Percentiles rank a stretch among this genome's conserved stretches.
Conservation (phyloP, 2,888 invertebrate genomes). For the Netelia melanura region DNA sequence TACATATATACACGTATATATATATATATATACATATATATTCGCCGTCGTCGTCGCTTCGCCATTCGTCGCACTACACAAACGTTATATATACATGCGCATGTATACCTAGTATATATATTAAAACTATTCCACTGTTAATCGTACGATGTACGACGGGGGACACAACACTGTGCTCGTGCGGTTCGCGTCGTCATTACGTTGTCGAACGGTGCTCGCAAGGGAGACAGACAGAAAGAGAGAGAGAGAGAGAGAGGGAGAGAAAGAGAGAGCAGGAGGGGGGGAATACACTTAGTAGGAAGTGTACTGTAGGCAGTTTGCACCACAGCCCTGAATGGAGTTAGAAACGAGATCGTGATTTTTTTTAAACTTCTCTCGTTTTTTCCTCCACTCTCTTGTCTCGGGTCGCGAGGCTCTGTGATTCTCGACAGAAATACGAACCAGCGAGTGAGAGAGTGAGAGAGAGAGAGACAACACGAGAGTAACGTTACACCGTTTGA, state of each 20-base stretch:
- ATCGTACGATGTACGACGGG: constrained; percentile 51
- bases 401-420: neutral
- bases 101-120: constrained; percentile 20
- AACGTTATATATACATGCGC: constrained; percentile 27
- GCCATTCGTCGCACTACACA: neutral
- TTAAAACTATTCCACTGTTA: constrained; percentile 61
- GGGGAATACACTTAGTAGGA: neutral
- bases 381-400: constrained; percentile 4
- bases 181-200: constrained; percentile 63
- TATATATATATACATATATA: neutral
- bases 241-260: constrained; percentile 10
- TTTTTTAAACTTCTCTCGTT: constrained; percentile 3
- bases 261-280: too few relatives aligned
- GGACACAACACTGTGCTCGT: constrained; percentile 44
- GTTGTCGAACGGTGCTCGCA: constrained; percentile 59
- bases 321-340: constrained; percentile 26
- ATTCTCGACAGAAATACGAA: neutral
- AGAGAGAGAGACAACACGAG: constrained; percentile 24
- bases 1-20: neutral
- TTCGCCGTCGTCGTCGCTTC: neutral
- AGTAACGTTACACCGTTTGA: constrained; percentile 51
- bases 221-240: constrained; percentile 18
- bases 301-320: neutral
- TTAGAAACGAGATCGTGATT: neutral
- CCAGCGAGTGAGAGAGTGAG: constrained; percentile 5